Evolutionary conservation across 2,888 invertebrate species (phyloP).

Genomic region (Lepidocyrtoides sp.): DNA sequence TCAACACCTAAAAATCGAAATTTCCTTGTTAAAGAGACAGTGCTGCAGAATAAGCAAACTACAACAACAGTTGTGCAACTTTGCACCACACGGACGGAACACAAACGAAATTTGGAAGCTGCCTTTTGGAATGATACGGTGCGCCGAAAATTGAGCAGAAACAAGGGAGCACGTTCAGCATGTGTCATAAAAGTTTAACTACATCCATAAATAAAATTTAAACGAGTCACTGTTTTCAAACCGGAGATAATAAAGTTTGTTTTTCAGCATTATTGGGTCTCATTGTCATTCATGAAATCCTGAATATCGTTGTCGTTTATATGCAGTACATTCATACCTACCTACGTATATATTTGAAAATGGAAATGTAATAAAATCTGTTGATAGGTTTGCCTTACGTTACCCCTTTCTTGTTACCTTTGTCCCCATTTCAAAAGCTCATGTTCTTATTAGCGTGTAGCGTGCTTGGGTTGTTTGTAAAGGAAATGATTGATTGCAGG

Average conservation of each 20-base stretch:
- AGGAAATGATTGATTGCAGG: conserved; percentile 1
- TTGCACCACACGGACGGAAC: too few species aligned
- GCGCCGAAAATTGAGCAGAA: background rate
- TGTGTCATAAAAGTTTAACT: conserved; percentile 54
- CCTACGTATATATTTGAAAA: too few species aligned
- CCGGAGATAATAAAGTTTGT: conserved; percentile 50
- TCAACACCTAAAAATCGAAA: conserved; percentile 62
- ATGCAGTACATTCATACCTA: background rate
- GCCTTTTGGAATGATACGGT: background rate
- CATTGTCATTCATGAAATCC: conserved; percentile 72
- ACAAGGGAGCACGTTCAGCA: background rate
- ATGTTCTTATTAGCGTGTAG: background rate
- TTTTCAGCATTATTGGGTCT: conserved; percentile 51
- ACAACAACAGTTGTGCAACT: background rate
- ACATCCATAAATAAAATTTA: conserved; percentile 52
- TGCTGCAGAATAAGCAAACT: background rate
- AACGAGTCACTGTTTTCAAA: conserved; percentile 58
- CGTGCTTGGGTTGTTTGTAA: background rate
- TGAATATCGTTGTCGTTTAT: background rate
- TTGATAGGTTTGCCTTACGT: background rate
- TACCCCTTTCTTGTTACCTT: background rate
- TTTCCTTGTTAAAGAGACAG: background rate
- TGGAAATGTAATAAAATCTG: background rate
- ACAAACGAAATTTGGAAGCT: background rate
- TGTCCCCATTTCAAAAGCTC: background rate